These are phyloP conservation scores for Nerophis ophidion DNA, from an alignment of 2,113 vertebrate species.

Conservation along the genomic window DNA sequence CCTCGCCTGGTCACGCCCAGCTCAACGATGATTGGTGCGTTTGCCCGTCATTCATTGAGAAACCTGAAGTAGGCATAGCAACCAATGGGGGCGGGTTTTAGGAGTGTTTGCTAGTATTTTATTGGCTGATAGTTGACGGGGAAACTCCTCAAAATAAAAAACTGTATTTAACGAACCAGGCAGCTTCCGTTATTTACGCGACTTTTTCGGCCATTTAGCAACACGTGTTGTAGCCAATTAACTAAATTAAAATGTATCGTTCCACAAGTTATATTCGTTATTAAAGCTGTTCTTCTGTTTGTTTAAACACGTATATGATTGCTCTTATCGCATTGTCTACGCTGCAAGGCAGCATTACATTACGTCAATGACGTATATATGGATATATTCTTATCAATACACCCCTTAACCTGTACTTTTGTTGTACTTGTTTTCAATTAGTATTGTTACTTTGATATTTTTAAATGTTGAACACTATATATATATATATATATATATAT, in stretches of 20 bases:
- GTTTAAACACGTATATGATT: neutral
- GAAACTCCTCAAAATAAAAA: constrained; percentile 15
- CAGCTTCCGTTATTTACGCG: neutral
- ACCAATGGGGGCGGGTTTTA: constrained; percentile 48
- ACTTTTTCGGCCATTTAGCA: neutral
- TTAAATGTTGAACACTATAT: too few species aligned
- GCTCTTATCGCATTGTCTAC: too few species aligned
- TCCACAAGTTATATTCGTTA: neutral
- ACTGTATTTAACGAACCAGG: neutral
- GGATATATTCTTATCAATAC: too few species aligned
- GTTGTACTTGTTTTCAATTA: too few species aligned
- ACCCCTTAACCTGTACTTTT: too few species aligned
- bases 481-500: too few species aligned
- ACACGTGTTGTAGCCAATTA: neutral
- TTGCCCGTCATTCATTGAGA: constrained; percentile 20
- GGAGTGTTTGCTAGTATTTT: neutral
- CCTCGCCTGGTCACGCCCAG: constrained; percentile 39
- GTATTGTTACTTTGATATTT: too few species aligned
- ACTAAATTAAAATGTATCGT: neutral
- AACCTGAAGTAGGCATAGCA: constrained; percentile 65
- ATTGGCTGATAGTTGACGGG: constrained; percentile 32
- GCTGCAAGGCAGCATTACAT: too few species aligned
- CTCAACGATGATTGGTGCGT: constrained; percentile 46
- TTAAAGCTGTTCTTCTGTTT: neutral
- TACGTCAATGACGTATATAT: too few species aligned